phyloP scores from a whole-genome alignment of 2,113 vertebrate genomes.

The Microcebus griseorufus region DNA sequence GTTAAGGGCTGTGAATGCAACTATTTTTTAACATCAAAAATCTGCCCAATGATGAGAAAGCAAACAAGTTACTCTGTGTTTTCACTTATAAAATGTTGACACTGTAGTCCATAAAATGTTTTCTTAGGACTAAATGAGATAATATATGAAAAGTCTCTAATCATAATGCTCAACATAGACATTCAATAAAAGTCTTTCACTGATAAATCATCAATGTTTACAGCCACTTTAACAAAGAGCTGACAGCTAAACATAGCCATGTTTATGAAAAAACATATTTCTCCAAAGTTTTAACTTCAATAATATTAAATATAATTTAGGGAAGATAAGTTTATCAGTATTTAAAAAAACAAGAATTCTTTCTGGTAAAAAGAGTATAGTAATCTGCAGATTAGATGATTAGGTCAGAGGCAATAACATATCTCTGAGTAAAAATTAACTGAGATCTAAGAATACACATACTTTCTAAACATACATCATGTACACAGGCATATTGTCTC shows the following conservation, averaged over 20 bases:
- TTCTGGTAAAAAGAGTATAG: background rate
- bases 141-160: background rate
- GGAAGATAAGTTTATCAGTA: background rate
- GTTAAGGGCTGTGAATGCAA: background rate
- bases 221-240: background rate
- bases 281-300: background rate
- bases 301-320: background rate
- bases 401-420: background rate
- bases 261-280: background rate
- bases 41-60: background rate
- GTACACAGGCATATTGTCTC: background rate
- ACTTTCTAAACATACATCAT: background rate
- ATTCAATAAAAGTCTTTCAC: background rate
- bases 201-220: background rate
- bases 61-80: background rate
- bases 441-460: background rate
- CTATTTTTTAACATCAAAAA: background rate
- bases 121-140: background rate
- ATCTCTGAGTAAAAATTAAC: background rate
- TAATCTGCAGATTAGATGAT: background rate
- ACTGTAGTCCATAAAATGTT: background rate
- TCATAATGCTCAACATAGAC: background rate
- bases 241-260: background rate
- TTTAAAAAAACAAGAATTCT: background rate
- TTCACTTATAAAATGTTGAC: background rate